Evolutionary conservation across 2,888 invertebrate genomes (phyloP).

Genomic region (Nemapogon koenigi): DNA sequence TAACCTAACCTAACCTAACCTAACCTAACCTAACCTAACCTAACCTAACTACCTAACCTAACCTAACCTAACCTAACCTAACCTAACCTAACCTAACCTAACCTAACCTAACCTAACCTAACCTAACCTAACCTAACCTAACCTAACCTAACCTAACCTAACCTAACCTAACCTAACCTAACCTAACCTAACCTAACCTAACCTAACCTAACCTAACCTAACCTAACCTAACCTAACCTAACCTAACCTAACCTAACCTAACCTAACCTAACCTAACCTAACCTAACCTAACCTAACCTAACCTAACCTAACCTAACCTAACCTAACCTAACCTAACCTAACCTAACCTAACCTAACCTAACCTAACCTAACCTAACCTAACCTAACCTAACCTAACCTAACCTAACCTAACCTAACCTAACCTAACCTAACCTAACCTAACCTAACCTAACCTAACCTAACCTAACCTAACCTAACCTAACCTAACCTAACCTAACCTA

Average conservation of each 20-base stretch:
- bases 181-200: conserved; percentile 17
- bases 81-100: conserved; percentile 14
- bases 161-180: conserved; percentile 17
- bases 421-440: conserved; percentile 14
- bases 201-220: conserved; percentile 16
- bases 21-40: conserved; percentile 17
- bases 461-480: conserved; percentile 12
- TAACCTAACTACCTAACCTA: conserved; percentile 14
- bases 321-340: conserved; percentile 18
- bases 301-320: conserved; percentile 17
- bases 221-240: conserved; percentile 17
- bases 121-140: conserved; percentile 14
- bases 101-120: conserved; percentile 14
- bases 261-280: conserved; percentile 17
- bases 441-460: conserved; percentile 12
- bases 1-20: conserved; percentile 19
- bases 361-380: conserved; percentile 16
- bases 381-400: conserved; percentile 14
- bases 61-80: conserved; percentile 15
- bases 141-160: conserved; percentile 17
- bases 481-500: conserved; percentile 14
- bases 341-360: conserved; percentile 18
- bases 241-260: conserved; percentile 17
- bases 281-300: conserved; percentile 18
- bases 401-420: conserved; percentile 13